Conservation (phyloP, 2,888 invertebrate genomes). For the Ptychoptera albimana region DNA sequence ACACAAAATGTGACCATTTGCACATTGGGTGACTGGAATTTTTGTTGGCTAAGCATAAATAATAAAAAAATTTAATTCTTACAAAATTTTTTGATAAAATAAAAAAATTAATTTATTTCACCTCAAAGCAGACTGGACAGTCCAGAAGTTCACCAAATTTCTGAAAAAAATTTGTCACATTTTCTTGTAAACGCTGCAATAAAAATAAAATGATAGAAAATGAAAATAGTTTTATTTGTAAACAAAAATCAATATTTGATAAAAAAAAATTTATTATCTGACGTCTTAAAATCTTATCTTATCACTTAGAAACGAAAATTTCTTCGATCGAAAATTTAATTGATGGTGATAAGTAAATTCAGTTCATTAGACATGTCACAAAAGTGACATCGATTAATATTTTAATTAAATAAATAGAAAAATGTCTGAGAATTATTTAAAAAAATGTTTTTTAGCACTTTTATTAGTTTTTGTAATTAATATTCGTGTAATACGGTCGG, state of each 20-base stretch:
- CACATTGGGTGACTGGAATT: constrained; percentile 33
- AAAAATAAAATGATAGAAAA: neutral
- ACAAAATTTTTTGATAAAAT: neutral
- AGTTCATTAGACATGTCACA: too few relatives aligned
- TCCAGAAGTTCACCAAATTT: constrained; percentile 33
- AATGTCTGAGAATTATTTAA: too few relatives aligned
- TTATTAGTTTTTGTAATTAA: too few relatives aligned
- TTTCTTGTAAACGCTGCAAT: neutral
- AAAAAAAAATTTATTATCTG: too few relatives aligned
- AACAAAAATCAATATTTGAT: too few relatives aligned
- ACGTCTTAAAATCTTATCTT: too few relatives aligned
- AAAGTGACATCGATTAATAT: too few relatives aligned
- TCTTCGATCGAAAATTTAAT: too few relatives aligned
- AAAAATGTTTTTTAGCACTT: too few relatives aligned
- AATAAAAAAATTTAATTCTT: neutral
- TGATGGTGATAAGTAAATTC: too few relatives aligned
- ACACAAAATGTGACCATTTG: constrained; percentile 33
- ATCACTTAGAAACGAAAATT: too few relatives aligned
- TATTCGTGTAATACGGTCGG: neutral
- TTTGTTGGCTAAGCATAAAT: constrained; percentile 21
- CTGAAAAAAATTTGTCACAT: constrained; percentile 21
- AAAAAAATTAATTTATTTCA: constrained; percentile 14
- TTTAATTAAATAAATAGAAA: too few relatives aligned
- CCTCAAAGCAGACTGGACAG: constrained; percentile 35
- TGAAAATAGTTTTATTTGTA: constrained; percentile 5